Conservation (phyloP, 2,113 vertebrate genomes). For the Ramphastos sulfuratus region DNA sequence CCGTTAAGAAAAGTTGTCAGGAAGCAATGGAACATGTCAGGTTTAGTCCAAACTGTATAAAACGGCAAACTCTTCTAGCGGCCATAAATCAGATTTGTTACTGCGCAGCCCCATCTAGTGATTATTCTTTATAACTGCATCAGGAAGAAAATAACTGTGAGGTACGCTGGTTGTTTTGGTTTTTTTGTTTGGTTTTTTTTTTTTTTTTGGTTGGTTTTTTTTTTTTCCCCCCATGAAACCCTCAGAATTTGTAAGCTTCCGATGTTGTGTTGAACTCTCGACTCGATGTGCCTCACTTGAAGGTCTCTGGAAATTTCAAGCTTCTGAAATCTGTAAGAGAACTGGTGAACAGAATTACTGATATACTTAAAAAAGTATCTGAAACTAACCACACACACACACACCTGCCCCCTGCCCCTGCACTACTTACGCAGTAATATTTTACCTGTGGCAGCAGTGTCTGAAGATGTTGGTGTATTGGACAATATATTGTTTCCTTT, state of each 20-base stretch:
- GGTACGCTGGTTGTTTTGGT: too few species aligned
- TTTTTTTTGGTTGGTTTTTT: too few species aligned
- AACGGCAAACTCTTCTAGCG: not conserved
- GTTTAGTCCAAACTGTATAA: not conserved
- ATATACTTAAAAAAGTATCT: not conserved
- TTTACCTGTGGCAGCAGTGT: not conserved
- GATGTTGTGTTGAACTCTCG: not conserved
- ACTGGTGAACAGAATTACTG: not conserved
- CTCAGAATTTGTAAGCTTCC: not conserved
- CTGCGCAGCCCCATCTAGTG: slow-evolving; percentile 63
- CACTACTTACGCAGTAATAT: not conserved
- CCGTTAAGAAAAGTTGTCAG: not conserved
- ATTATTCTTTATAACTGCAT: not conserved
- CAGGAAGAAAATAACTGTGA: not conserved
- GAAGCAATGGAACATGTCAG: not conserved
- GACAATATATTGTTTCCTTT: not conserved
- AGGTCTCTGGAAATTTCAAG: not conserved
- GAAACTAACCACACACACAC: not conserved
- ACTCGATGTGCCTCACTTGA: not conserved
- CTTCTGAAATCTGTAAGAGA: not conserved
- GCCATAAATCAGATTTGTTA: slow-evolving; percentile 66
- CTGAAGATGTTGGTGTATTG: rapidly evolving
- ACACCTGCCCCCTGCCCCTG: rapidly evolving
- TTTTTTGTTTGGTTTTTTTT: too few species aligned
- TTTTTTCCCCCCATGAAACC: not conserved